Evolutionary conservation across 2,888 invertebrate genomes (phyloP).

Genomic region (Agrotis clavis): DNA sequence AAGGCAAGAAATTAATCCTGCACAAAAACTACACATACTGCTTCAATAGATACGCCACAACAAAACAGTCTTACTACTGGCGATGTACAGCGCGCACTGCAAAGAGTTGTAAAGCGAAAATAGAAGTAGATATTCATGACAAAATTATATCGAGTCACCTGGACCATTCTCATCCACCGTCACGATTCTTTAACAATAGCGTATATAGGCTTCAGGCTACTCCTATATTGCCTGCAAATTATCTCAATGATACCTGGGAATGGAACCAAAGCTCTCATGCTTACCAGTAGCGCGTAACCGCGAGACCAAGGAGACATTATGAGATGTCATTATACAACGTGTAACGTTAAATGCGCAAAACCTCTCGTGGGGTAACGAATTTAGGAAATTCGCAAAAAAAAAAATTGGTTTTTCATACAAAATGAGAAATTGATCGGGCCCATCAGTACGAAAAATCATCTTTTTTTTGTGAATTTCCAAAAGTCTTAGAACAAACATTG

Average conservation of each 20-base stretch:
- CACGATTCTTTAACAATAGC: constrained; percentile 7
- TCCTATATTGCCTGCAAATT: neutral
- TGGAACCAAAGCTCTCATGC: too few relatives aligned
- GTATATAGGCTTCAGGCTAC: neutral
- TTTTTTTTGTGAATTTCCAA: too few relatives aligned
- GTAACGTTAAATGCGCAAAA: too few relatives aligned
- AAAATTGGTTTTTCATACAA: too few relatives aligned
- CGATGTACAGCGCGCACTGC: neutral
- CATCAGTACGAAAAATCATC: too few relatives aligned
- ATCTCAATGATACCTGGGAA: neutral
- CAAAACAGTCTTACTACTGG: constrained; percentile 3
- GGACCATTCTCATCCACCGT: constrained; percentile 21
- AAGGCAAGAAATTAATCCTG: constrained; percentile 21
- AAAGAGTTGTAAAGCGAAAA: constrained; percentile 22
- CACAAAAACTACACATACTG: constrained; percentile 16
- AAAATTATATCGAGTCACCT: neutral
- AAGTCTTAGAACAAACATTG: too few relatives aligned
- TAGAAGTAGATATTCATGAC: constrained; percentile 1
- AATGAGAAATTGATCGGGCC: too few relatives aligned
- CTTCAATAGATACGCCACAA: neutral
- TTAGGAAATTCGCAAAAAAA: too few relatives aligned
- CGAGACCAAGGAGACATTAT: too few relatives aligned
- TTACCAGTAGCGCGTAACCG: too few relatives aligned
- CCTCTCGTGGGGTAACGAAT: too few relatives aligned
- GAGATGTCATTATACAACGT: too few relatives aligned